Percentiles rank a stretch among this genome's conserved stretches.
phyloP scores from a whole-genome alignment of 2,888 invertebrate genomes.

The Acrobasis consociella region DNA sequence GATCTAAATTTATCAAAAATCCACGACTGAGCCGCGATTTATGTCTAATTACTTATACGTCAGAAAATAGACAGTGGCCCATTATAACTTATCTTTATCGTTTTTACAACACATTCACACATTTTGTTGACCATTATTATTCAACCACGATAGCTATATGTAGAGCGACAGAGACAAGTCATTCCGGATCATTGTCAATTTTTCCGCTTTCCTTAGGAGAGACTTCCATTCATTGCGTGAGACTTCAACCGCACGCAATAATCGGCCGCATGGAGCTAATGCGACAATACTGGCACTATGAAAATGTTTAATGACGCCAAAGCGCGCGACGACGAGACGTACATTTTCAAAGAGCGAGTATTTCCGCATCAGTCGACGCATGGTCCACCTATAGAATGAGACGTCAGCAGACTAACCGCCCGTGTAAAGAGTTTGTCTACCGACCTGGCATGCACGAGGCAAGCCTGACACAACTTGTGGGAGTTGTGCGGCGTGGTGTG shows the following conservation, averaged over 20 bases:
- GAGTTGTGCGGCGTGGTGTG: conserved; percentile 79
- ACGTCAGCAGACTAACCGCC: not conserved
- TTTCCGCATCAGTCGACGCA: not conserved
- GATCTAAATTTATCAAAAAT: not conserved
- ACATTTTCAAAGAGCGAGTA: not conserved
- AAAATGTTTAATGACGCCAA: no score
- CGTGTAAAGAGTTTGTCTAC: conserved; percentile 48
- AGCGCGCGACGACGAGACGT: no score
- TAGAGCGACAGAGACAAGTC: not conserved
- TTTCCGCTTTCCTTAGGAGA: no score
- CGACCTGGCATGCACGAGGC: conserved; percentile 84
- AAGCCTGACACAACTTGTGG: conserved; percentile 81
- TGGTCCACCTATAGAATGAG: not conserved
- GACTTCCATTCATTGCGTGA: no score
- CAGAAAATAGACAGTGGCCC: not conserved
- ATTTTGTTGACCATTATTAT: not conserved
- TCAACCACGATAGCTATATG: not conserved
- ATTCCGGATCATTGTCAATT: not conserved
- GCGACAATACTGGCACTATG: no score
- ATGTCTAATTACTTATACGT: not conserved
- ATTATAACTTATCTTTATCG: not conserved
- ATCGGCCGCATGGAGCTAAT: no score
- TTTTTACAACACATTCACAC: not conserved
- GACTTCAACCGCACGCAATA: no score
- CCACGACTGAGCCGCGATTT: conserved; percentile 2